Evolutionary conservation across 2,113 vertebrate genomes (phyloP).

Genomic region (Anhinga anhinga): DNA sequence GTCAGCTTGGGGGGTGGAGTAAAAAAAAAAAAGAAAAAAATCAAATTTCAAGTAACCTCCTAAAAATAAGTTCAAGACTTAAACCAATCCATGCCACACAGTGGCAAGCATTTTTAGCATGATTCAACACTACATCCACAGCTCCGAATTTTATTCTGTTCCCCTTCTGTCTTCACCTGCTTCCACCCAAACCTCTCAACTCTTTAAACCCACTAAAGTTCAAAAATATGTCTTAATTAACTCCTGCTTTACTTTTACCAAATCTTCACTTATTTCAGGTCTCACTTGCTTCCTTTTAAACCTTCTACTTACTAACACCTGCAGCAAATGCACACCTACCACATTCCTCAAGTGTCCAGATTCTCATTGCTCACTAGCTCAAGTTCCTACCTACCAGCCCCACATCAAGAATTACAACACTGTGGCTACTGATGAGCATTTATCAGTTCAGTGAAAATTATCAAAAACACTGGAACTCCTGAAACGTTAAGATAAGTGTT

Average conservation of each 20-base stretch:
- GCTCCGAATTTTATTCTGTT: background rate
- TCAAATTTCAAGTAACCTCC: background rate
- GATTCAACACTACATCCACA: background rate
- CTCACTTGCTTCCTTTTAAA: background rate
- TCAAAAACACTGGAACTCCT: background rate
- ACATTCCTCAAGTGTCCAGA: background rate
- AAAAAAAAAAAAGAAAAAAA: background rate
- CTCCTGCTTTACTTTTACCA: background rate
- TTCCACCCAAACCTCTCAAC: background rate
- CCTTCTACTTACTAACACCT: background rate
- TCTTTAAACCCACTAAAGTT: background rate
- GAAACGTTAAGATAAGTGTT: background rate
- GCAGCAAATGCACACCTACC: background rate
- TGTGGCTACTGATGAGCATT: background rate
- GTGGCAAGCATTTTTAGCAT: slow-evolving; percentile 17
- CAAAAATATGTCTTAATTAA: background rate
- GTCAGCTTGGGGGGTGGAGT: rapidly evolving
- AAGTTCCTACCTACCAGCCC: background rate
- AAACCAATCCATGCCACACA: slow-evolving; percentile 7
- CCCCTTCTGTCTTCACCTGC: background rate
- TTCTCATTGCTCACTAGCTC: background rate
- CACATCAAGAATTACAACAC: background rate
- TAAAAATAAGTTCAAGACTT: slow-evolving; percentile 29
- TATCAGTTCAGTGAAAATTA: background rate
- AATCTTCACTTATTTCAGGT: background rate